Evolutionary conservation across 2,113 vertebrate genomes (phyloP).

Genomic region (Steatornis caripensis): DNA sequence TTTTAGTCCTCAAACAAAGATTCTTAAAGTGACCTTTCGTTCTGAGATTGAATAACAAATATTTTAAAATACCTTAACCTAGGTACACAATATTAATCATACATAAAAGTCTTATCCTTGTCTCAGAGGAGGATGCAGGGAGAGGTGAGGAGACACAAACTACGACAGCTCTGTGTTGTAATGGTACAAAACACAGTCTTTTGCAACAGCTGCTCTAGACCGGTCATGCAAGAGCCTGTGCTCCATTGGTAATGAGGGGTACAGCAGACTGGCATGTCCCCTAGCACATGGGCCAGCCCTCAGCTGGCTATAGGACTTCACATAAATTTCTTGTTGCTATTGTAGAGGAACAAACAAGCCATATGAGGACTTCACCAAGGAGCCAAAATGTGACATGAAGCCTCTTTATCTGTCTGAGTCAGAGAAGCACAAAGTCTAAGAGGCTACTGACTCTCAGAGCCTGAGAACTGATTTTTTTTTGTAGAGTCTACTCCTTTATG

Average conservation of each 20-base stretch:
- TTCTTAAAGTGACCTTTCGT: not conserved
- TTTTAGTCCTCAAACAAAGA: not conserved
- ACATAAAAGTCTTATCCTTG: not conserved
- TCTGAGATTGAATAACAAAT: not conserved
- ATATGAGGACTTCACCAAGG: not conserved
- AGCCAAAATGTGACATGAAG: not conserved
- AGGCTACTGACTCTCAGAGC: not conserved
- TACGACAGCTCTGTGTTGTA: not conserved
- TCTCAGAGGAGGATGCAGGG: rapidly evolving
- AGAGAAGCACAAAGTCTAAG: not conserved
- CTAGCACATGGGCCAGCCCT: not conserved
- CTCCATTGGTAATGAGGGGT: not conserved
- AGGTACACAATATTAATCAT: not conserved
- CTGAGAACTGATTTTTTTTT: not conserved
- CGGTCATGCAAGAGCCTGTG: not conserved
- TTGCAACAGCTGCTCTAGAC: not conserved
- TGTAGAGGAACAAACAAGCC: not conserved
- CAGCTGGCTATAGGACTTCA: not conserved
- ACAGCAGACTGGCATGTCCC: not conserved
- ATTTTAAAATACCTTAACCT: not conserved
- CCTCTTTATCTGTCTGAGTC: slow-evolving; percentile 1
- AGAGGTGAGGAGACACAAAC: not conserved
- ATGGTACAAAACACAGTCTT: not conserved
- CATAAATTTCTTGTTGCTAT: not conserved
- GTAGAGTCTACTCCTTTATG: not conserved